These are phyloP conservation scores for Elgaria multicarinata DNA, from an alignment of 2,113 vertebrate genomes.

Conservation along the genomic window DNA sequence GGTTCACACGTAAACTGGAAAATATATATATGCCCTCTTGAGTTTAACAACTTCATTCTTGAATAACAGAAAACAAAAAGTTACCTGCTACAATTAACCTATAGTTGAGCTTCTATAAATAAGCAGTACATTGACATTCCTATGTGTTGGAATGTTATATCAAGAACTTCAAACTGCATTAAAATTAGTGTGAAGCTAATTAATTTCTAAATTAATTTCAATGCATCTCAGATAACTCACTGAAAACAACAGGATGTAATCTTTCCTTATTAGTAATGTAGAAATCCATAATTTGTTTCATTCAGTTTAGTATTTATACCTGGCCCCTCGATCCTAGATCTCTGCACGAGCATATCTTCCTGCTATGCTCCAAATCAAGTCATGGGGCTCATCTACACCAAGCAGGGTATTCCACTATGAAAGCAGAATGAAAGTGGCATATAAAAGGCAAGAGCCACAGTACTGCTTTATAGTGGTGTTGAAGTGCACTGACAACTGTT, in stretches of 20 bases:
- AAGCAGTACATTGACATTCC: not conserved
- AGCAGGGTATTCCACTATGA: too few relatives aligned
- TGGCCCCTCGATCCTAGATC: not conserved
- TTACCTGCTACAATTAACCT: not conserved
- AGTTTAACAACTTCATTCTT: conserved; percentile 38
- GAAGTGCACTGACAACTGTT: too few relatives aligned
- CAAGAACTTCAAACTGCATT: not conserved
- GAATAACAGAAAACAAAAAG: conserved; percentile 23
- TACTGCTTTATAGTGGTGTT: too few relatives aligned
- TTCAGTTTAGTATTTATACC: not conserved
- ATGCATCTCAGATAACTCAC: not conserved
- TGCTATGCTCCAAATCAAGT: not conserved
- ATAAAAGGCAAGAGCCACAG: too few relatives aligned
- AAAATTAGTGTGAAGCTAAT: not conserved
- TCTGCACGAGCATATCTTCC: not conserved
- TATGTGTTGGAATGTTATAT: not conserved
- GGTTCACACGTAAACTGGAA: conserved; percentile 93
- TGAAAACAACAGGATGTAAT: not conserved
- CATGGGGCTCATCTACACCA: too few relatives aligned
- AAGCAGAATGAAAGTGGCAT: too few relatives aligned
- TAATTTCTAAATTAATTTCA: not conserved
- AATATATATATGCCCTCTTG: conserved; percentile 47
- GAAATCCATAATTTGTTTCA: not conserved
- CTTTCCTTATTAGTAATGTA: not conserved
- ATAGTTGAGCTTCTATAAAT: conserved; percentile 23